Percentiles rank a stretch among this genome's conserved stretches.
phyloP scores from a whole-genome alignment of 1,140 invertebrate species.

The Polypedilum pembai region DNA sequence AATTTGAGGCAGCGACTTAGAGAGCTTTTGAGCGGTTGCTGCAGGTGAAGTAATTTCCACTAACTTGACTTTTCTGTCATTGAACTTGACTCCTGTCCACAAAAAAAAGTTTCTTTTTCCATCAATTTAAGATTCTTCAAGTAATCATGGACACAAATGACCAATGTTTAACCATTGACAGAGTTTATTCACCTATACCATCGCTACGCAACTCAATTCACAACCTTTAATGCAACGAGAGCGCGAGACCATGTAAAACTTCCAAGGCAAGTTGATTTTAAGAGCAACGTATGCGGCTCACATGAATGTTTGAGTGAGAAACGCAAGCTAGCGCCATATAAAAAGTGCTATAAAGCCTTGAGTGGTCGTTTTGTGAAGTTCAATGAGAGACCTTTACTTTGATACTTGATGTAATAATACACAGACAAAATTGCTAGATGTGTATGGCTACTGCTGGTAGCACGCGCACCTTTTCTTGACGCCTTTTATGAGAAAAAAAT shows the following conservation, averaged over 20 bases:
- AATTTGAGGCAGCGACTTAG: no score
- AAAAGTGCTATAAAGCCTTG: slow-evolving; percentile 15
- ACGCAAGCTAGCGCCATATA: background rate
- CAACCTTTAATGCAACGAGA: background rate
- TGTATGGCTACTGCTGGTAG: background rate
- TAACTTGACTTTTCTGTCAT: no score
- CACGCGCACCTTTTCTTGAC: background rate
- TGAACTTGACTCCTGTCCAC: no score
- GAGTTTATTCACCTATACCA: background rate
- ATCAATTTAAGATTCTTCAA: no score
- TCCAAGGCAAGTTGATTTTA: slow-evolving; percentile 26
- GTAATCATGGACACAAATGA: no score
- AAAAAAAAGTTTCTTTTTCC: no score
- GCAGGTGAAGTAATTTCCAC: no score
- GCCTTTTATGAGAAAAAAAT: background rate
- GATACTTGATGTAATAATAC: background rate
- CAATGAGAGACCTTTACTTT: slow-evolving; percentile 17
- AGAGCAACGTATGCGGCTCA: slow-evolving; percentile 21
- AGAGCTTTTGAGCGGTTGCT: no score
- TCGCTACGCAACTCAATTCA: background rate
- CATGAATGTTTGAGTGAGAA: background rate
- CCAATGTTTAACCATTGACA: no score
- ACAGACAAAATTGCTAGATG: background rate
- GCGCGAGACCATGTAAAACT: slow-evolving; percentile 14
- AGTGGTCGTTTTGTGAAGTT: slow-evolving; percentile 1